These are phyloP conservation scores for Tenthredo mesomela DNA, from an alignment of 2,888 invertebrate species.

Conservation along the genomic window DNA sequence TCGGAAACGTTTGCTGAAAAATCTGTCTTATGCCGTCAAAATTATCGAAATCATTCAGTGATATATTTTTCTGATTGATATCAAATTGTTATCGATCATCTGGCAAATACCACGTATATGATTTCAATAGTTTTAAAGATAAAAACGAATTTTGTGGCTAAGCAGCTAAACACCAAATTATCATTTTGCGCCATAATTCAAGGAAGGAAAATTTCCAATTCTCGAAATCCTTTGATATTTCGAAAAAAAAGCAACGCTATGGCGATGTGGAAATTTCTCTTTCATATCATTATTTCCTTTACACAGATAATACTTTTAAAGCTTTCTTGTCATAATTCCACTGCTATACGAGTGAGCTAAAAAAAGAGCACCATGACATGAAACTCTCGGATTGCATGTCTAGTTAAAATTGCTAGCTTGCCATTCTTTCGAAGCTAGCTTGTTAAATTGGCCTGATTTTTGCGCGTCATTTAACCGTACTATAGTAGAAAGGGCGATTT, in stretches of 20 bases:
- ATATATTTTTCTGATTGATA: no score
- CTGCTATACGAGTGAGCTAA: background rate
- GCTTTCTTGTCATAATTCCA: background rate
- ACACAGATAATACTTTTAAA: background rate
- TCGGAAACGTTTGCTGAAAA: no score
- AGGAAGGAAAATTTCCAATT: no score
- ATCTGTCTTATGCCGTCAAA: no score
- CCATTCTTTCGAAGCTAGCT: background rate
- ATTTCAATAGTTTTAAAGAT: no score
- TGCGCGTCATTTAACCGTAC: constrained; percentile 16
- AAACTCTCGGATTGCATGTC: constrained; percentile 33
- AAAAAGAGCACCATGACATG: background rate
- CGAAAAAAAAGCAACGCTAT: background rate
- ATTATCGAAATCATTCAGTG: no score
- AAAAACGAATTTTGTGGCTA: no score
- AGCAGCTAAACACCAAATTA: no score
- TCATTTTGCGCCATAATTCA: no score
- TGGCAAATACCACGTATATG: no score
- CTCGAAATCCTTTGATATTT: background rate
- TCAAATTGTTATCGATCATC: no score
- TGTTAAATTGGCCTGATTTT: constrained; percentile 20
- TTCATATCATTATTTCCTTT: background rate
- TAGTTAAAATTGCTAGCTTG: background rate
- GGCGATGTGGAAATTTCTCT: background rate
- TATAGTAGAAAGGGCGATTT: background rate